A percentile compares a stretch with the other conserved stretches of the same genome.
phyloP scores from a whole-genome alignment of 2,113 vertebrate genomes.

The Motacilla tschutschensis region DNA sequence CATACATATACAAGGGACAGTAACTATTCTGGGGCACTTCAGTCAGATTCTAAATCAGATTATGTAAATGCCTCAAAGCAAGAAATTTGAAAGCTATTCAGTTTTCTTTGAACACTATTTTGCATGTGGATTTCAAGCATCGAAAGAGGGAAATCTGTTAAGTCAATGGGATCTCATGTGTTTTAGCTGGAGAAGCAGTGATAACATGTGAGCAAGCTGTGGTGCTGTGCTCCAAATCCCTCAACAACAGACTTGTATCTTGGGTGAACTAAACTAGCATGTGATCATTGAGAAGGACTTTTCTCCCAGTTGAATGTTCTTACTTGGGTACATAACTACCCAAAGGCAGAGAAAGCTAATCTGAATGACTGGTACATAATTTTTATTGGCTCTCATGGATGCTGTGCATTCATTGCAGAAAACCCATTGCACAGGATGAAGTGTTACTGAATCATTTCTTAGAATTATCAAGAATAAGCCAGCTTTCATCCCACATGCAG shows the following conservation, averaged over 20 bases:
- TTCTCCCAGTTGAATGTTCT: not conserved
- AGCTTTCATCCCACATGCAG: conserved; percentile 6
- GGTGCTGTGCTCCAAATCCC: not conserved
- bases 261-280: not conserved
- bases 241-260: not conserved
- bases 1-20: not conserved
- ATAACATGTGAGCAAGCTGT: not conserved
- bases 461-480: not conserved
- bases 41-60: not conserved
- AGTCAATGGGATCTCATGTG: not conserved
- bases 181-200: not conserved
- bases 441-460: conserved; percentile 27
- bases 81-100: not conserved
- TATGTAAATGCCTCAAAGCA: not conserved
- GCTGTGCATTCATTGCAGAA: not conserved
- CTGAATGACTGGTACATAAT: not conserved
- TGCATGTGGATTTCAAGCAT: not conserved
- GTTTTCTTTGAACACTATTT: not conserved
- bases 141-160: not conserved
- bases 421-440: not conserved
- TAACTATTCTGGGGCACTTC: not conserved
- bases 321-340: not conserved
- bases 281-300: not conserved
- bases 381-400: not conserved
- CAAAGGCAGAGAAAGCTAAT: conserved; percentile 30